Base-by-base conservation (phyloP, 2,888 invertebrate species). In the Strigamia maritima region DNA sequence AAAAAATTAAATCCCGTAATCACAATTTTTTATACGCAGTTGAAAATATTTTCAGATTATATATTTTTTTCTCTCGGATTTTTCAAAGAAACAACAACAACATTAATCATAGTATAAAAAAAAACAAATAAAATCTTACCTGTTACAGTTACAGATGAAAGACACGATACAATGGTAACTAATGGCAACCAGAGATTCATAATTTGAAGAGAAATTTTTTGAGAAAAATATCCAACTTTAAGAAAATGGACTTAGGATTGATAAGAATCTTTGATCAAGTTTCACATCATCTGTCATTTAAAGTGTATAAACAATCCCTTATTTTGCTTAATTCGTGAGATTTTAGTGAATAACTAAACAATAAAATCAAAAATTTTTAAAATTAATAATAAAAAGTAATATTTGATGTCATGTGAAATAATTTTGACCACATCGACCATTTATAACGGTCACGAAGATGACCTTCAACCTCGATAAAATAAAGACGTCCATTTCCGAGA, bases 201-300 rank as follows among this genome's bases (percentile, higher is more conserved):
- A 70, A 24, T 70, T 70, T 70, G 26, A 70, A 26, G 70, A 2
- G 70, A 16, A 26, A 70, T 28, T 70, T 70, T 12, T 12, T 14
- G 70, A 26, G 28, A 26, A 14, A 70, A 70, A 70, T 12, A 14
- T 26, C n/a, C 16, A n/a, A 26, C 26, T 70, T 70, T 26, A 28
- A 65, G 24, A 22, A 28, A 70, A 26, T 70, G 70, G 28, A 70
- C 28, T 70, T 70, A n/a, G 28, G 12, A 24, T 70, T 70, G 70
- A 70, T 70, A 70, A 70, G 70, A 70, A 70, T 24, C 26, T 70
- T 28, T 3, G 54, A 19, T 70, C 70, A 70, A 70, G 16, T 70
- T 70, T 28, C 70, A 4, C 12, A 24, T 24, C 24, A 65, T 22
- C 24, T 26, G 28, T 70, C 12, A 26, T 10, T 60, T n/a, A 6